phyloP scores from a whole-genome alignment of 2,888 invertebrate species.

The Exephanes ischioxanthus region DNA sequence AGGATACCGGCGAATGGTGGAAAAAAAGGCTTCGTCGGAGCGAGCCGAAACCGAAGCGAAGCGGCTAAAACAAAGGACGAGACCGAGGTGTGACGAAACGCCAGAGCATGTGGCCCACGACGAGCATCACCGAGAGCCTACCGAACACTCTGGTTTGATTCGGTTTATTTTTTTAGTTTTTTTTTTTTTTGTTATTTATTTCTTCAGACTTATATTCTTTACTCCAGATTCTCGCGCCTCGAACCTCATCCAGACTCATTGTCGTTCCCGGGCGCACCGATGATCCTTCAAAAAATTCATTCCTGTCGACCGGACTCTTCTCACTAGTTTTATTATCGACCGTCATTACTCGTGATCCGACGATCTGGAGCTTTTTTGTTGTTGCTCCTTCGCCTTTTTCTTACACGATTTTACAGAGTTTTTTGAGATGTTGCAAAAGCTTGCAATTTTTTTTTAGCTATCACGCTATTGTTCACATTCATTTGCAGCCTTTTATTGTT shows the following conservation, averaged over 20 bases:
- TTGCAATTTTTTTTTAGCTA: too few relatives aligned
- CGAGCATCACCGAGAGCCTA: slow-evolving; percentile 5
- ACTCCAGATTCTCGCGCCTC: slow-evolving; percentile 44
- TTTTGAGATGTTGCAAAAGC: too few relatives aligned
- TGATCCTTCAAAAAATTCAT: slow-evolving; percentile 73
- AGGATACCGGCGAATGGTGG: slow-evolving; percentile 19
- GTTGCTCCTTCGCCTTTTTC: slow-evolving; percentile 6
- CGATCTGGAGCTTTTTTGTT: slow-evolving; percentile 26
- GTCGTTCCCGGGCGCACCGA: slow-evolving; percentile 6
- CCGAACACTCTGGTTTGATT: slow-evolving; percentile 61
- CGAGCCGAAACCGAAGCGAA: slow-evolving; percentile 69
- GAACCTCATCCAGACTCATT: slow-evolving; percentile 42
- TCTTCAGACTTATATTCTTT: slow-evolving; percentile 14
- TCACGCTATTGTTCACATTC: not conserved
- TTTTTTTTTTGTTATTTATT: not conserved
- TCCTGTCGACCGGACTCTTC: slow-evolving; percentile 58
- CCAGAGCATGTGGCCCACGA: slow-evolving; percentile 66
- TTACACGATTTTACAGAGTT: too few relatives aligned
- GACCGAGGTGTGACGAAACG: slow-evolving; percentile 82
- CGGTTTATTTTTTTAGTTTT: not conserved
- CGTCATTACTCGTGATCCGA: not conserved
- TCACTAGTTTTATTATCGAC: slow-evolving; percentile 57
- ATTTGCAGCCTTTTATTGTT: not conserved
- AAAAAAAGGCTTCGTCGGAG: slow-evolving; percentile 39
- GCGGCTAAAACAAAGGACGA: slow-evolving; percentile 83